Evolutionary conservation across 1,140 invertebrate genomes (phyloP).

Genomic region (Goniozus legneri): DNA sequence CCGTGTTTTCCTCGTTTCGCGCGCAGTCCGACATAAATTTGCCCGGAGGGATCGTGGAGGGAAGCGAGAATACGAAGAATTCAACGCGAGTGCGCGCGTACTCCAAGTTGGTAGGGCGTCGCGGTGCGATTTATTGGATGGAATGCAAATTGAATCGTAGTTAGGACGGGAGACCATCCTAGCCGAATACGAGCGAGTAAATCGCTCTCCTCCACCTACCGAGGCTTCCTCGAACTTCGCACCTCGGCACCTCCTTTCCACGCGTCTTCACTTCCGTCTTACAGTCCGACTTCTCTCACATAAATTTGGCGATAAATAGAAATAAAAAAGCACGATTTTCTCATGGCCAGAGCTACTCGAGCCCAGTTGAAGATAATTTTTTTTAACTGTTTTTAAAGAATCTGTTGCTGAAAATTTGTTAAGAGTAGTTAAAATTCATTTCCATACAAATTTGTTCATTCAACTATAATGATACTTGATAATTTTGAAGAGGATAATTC

Average conservation of each 20-base stretch:
- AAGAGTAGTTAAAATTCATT: too few relatives aligned
- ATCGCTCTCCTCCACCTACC: constrained; percentile 8
- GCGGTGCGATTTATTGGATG: constrained; percentile 23
- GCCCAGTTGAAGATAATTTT: too few relatives aligned
- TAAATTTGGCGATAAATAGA: constrained; percentile 34
- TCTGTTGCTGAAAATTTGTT: too few relatives aligned
- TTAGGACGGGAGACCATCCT: constrained; percentile 25
- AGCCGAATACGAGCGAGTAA: constrained; percentile 22
- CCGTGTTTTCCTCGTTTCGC: too few relatives aligned
- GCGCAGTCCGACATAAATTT: too few relatives aligned
- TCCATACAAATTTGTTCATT: too few relatives aligned
- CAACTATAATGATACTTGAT: too few relatives aligned
- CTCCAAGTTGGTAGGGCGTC: constrained; percentile 3
- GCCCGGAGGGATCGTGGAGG: constrained; percentile 1
- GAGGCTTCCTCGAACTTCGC: neutral
- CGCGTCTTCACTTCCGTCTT: too few relatives aligned
- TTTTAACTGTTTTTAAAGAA: too few relatives aligned
- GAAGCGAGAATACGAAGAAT: constrained; percentile 10
- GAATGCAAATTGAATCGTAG: constrained; percentile 36
- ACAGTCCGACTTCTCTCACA: constrained; percentile 26
- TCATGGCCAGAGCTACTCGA: too few relatives aligned
- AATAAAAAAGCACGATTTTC: too few relatives aligned
- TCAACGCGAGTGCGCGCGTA: constrained; percentile 2
- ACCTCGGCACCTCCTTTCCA: neutral
- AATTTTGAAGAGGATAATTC: too few relatives aligned